Evolutionary conservation across 2,113 vertebrate species (phyloP).

Genomic region (Campylomormyrus tamandua): DNA sequence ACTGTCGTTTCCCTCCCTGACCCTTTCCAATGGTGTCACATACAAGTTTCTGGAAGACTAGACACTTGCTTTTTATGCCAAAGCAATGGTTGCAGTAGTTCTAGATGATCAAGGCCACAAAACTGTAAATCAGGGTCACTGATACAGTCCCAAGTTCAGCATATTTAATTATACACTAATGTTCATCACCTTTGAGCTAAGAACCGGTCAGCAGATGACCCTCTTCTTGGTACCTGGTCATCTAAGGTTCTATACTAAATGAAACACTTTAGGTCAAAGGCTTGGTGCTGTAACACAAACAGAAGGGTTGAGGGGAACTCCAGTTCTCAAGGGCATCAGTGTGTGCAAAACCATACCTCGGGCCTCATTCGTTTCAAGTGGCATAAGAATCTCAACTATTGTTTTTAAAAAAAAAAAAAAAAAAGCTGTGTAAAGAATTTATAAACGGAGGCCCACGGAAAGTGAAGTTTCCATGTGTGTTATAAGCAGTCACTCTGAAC

Average conservation of each 20-base stretch:
- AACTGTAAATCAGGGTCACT: neutral
- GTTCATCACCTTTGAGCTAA: neutral
- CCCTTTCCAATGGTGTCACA: neutral
- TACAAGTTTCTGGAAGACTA: neutral
- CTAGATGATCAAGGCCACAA: neutral
- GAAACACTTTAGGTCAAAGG: neutral
- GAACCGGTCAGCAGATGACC: neutral
- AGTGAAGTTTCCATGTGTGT: neutral
- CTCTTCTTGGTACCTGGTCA: neutral
- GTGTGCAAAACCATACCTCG: neutral
- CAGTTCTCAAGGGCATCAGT: neutral
- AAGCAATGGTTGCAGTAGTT: neutral
- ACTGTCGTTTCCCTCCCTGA: neutral
- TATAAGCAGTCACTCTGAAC: neutral
- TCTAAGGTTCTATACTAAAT: neutral
- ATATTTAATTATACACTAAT: neutral
- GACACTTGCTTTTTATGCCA: neutral
- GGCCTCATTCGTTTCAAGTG: neutral
- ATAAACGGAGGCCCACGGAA: neutral
- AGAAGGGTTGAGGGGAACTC: neutral
- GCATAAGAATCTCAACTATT: neutral
- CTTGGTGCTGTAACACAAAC: neutral
- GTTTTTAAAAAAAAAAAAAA: neutral
- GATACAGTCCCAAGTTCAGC: neutral
- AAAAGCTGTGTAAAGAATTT: neutral